phyloP scores from a whole-genome alignment of 2,113 vertebrate species.

The Poeciliopsis retropinna region DNA sequence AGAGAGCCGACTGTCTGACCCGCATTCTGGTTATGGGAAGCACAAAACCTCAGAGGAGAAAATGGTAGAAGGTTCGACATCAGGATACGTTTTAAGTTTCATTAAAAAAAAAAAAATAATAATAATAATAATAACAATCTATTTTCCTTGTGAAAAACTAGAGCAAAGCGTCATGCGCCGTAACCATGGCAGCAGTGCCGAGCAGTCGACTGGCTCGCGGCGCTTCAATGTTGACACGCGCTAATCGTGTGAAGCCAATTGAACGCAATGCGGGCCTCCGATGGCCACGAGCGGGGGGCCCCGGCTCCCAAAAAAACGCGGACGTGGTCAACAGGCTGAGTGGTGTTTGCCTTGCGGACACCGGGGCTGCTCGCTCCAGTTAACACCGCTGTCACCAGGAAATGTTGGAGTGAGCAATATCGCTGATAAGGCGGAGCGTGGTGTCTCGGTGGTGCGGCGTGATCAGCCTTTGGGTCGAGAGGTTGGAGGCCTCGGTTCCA shows the following conservation, averaged over 20 bases:
- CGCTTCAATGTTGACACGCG: slow-evolving; percentile 69
- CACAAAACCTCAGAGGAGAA: slow-evolving; percentile 48
- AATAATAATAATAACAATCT: not conserved
- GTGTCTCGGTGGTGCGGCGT: slow-evolving; percentile 14
- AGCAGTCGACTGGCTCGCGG: slow-evolving; percentile 41
- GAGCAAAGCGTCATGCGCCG: slow-evolving; percentile 18
- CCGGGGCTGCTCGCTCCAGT: slow-evolving; percentile 66
- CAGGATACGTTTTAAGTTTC: not conserved
- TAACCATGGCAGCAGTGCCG: slow-evolving; percentile 65
- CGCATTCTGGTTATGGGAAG: slow-evolving; percentile 63
- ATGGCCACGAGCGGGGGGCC: slow-evolving; percentile 75
- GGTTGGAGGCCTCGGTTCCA: not conserved
- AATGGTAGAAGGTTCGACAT: slow-evolving; percentile 19
- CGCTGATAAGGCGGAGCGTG: slow-evolving; percentile 54
- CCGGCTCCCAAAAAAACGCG: slow-evolving; percentile 54
- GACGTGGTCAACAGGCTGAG: slow-evolving; percentile 73
- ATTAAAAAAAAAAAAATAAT: too few species aligned
- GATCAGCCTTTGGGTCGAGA: not conserved
- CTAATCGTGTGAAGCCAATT: slow-evolving; percentile 79
- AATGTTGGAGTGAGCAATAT: slow-evolving; percentile 77
- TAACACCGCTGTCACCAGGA: slow-evolving; percentile 72
- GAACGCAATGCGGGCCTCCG: slow-evolving; percentile 66
- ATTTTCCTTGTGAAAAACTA: not conserved
- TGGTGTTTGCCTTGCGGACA: slow-evolving; percentile 73
- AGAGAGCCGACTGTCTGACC: too few species aligned